These are phyloP conservation scores for Pogonomyrmex californicus DNA, from an alignment of 1,140 invertebrate species.

Conservation along the genomic window DNA sequence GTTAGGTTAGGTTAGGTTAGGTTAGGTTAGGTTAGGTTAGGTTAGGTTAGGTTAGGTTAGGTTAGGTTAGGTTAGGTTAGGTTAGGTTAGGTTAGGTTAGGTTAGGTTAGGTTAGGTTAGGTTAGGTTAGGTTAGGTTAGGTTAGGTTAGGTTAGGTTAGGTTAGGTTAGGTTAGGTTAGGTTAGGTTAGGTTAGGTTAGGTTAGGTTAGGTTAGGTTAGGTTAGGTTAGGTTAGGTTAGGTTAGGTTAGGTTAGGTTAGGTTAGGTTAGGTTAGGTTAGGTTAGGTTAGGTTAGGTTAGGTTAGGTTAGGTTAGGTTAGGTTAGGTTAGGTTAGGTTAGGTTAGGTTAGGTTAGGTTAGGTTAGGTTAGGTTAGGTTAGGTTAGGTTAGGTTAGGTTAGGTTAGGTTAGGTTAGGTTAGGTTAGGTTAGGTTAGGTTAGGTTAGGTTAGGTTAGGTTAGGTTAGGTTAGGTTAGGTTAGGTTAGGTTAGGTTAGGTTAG, in stretches of 20 bases:
- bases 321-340: too few relatives aligned
- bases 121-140: slow-evolving; percentile 9
- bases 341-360: too few relatives aligned
- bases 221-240: slow-evolving; percentile 20
- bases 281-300: slow-evolving; percentile 22
- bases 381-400: too few relatives aligned
- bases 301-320: neutral
- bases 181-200: slow-evolving; percentile 22
- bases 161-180: slow-evolving; percentile 22
- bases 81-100: slow-evolving; percentile 12
- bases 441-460: too few relatives aligned
- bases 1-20: slow-evolving; percentile 27
- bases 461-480: too few relatives aligned
- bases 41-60: slow-evolving; percentile 15
- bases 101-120: slow-evolving; percentile 20
- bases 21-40: slow-evolving; percentile 19
- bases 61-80: slow-evolving; percentile 3
- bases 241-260: slow-evolving; percentile 23
- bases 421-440: too few relatives aligned
- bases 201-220: slow-evolving; percentile 22
- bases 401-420: too few relatives aligned
- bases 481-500: too few relatives aligned
- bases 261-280: slow-evolving; percentile 21
- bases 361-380: too few relatives aligned
- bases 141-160: slow-evolving; percentile 6